These are phyloP conservation scores for Calliscelio sp. DNA, from an alignment of 2,888 invertebrate genomes.

Conservation along the genomic window DNA sequence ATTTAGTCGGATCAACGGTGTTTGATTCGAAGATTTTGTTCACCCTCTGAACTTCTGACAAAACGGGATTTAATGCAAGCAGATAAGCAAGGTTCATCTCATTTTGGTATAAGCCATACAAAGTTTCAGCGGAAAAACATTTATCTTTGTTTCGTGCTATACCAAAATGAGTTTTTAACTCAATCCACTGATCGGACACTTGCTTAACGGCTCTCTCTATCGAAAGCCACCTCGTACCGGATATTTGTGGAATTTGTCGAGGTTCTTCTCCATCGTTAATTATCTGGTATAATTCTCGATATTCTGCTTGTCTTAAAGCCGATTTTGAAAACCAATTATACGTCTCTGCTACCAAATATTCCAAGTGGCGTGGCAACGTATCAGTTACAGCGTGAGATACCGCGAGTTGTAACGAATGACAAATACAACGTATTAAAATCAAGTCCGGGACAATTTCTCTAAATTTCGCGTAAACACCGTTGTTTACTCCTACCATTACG, in stretches of 20 bases:
- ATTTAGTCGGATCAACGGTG: conserved; percentile 44
- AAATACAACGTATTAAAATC: not conserved
- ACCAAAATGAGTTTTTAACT: conserved; percentile 78
- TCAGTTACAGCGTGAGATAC: not conserved
- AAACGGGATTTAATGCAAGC: conserved; percentile 73
- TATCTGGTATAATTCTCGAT: conserved; percentile 56
- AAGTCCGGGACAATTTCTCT: not conserved
- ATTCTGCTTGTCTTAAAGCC: conserved; percentile 55
- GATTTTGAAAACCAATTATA: conserved; percentile 15
- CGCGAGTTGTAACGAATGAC: not conserved
- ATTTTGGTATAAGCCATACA: conserved; percentile 78
- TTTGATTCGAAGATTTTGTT: conserved; percentile 65
- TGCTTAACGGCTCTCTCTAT: conserved; percentile 78
- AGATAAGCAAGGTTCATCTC: conserved; percentile 77
- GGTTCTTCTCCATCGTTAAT: conserved; percentile 9
- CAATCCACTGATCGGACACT: conserved; percentile 78
- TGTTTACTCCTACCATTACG: conserved; percentile 56
- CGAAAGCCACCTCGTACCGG: conserved; percentile 75
- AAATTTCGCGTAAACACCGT: conserved; percentile 79
- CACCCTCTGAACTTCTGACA: conserved; percentile 72
- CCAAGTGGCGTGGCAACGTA: not conserved
- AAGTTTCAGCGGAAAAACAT: conserved; percentile 79
- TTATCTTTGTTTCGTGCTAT: conserved; percentile 74
- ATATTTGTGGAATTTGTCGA: conserved; percentile 20
- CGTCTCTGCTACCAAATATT: not conserved